Evolutionary conservation across 2,113 vertebrate species (phyloP).

Genomic region (Channa maculata): DNA sequence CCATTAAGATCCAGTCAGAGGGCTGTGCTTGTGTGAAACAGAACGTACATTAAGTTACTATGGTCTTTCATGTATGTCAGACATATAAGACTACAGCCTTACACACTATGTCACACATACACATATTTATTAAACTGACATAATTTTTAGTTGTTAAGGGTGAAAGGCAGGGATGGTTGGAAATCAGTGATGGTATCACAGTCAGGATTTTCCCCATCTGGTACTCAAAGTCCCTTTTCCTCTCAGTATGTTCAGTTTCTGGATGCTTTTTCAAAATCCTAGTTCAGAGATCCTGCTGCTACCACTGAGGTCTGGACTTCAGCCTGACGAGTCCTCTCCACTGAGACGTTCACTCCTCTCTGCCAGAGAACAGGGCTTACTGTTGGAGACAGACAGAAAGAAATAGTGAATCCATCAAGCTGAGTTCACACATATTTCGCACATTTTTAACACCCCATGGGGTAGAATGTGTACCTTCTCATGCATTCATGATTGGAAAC

Average conservation of each 20-base stretch:
- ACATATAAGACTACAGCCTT: conserved; percentile 56
- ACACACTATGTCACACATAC: conserved; percentile 58
- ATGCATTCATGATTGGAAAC: neutral
- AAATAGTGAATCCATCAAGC: neutral
- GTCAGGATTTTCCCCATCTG: conserved; percentile 30
- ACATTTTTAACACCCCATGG: neutral
- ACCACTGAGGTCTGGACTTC: conserved; percentile 57
- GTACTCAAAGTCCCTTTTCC: conserved; percentile 33
- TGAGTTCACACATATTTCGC: neutral
- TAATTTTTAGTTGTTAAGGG: conserved; percentile 48
- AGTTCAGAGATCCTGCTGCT: conserved; percentile 57
- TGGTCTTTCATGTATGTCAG: conserved; percentile 32
- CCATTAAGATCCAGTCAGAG: neutral
- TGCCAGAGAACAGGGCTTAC: conserved; percentile 67
- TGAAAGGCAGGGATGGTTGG: conserved; percentile 67
- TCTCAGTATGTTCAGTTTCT: conserved; percentile 47
- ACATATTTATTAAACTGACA: conserved; percentile 51
- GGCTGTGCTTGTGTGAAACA: conserved; percentile 29
- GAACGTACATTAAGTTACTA: neutral
- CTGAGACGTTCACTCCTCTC: conserved; percentile 56
- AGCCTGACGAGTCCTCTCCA: conserved; percentile 55
- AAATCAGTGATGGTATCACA: conserved; percentile 51
- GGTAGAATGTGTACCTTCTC: neutral
- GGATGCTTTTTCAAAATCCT: conserved; percentile 62
- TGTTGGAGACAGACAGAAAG: conserved; percentile 64